Evolutionary conservation across 2,113 vertebrate genomes (phyloP).

Genomic region (Arvicanthis niloticus): DNA sequence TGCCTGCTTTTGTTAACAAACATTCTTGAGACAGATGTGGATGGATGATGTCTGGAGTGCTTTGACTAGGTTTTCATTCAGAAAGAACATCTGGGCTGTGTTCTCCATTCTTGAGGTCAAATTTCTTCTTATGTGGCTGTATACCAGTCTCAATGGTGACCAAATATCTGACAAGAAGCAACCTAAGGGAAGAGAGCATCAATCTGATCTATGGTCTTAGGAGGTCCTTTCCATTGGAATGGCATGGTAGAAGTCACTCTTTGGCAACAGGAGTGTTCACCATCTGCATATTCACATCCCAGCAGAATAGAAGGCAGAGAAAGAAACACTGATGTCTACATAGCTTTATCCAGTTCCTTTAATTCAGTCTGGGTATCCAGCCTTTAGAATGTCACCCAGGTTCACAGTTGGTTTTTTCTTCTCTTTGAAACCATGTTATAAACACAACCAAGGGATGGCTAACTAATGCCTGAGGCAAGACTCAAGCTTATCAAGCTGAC

Average conservation of each 20-base stretch:
- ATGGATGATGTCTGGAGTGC: neutral
- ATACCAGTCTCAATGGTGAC: neutral
- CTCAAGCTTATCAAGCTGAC: neutral
- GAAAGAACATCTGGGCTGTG: neutral
- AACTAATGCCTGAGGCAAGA: neutral
- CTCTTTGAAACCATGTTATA: neutral
- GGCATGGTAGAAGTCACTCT: neutral
- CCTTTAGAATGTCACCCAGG: neutral
- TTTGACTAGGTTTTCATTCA: neutral
- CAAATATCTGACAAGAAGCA: neutral
- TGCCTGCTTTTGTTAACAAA: neutral
- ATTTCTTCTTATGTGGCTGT: neutral
- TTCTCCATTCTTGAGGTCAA: neutral
- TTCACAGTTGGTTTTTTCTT: neutral
- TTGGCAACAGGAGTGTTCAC: neutral
- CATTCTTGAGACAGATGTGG: neutral
- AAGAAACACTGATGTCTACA: neutral
- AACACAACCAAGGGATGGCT: neutral
- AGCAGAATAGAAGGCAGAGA: neutral
- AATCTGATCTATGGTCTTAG: neutral
- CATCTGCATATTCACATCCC: neutral
- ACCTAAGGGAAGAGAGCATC: neutral
- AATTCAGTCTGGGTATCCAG: neutral
- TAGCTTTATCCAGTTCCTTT: neutral
- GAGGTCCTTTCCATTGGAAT: neutral